These are phyloP conservation scores for Neopipo cinnamomea DNA, from an alignment of 2,113 vertebrate species.

Conservation along the genomic window DNA sequence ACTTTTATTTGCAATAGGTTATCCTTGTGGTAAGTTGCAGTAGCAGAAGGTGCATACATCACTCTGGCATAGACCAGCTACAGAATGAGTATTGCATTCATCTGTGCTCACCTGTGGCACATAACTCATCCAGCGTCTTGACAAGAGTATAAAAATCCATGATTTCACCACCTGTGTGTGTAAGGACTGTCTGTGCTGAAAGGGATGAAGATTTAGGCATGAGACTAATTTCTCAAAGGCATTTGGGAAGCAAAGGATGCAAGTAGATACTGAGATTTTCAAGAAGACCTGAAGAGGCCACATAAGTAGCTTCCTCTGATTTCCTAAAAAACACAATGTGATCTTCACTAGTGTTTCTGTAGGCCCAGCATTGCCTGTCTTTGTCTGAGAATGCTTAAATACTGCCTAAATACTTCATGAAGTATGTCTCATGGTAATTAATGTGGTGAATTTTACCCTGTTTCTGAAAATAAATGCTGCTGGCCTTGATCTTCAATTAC, in stretches of 20 bases:
- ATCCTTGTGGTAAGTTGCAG: neutral
- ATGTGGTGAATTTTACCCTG: neutral
- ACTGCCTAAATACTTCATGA: neutral
- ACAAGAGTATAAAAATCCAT: neutral
- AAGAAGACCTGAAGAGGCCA: neutral
- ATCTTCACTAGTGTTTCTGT: neutral
- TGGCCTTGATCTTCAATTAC: neutral
- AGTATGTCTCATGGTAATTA: neutral
- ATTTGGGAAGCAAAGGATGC: neutral
- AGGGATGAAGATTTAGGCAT: neutral
- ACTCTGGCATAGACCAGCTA: neutral
- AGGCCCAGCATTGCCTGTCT: neutral
- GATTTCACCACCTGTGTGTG: neutral
- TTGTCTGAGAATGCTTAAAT: neutral
- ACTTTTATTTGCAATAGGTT: neutral
- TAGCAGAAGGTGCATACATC: neutral
- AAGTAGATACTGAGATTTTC: neutral
- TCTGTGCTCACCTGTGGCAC: neutral
- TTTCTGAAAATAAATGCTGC: neutral
- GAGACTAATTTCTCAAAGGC: neutral
- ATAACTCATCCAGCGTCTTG: neutral
- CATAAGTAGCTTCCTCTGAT: neutral
- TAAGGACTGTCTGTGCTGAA: neutral
- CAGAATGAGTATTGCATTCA: neutral
- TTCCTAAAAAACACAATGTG: neutral